Evolutionary conservation across 2,888 invertebrate genomes (phyloP).

Genomic region (Hymenopus coronatus): DNA sequence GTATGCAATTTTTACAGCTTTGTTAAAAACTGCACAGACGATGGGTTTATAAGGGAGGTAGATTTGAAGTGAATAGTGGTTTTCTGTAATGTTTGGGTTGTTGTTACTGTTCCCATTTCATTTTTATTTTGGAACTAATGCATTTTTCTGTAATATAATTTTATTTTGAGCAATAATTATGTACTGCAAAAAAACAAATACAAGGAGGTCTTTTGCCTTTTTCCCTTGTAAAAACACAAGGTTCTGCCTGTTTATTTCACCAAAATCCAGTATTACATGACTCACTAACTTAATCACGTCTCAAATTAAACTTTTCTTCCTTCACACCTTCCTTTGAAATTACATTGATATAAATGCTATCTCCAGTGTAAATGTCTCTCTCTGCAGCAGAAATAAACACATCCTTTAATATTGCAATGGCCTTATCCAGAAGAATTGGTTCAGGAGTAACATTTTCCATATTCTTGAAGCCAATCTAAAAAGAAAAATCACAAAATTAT

Average conservation of each 20-base stretch:
- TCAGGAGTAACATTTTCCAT: constrained; percentile 66
- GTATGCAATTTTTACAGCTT: not conserved
- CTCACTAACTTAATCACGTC: constrained; percentile 70
- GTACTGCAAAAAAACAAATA: not conserved
- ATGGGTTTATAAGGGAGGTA: not conserved
- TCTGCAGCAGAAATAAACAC: constrained; percentile 97
- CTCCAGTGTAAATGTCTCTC: constrained; percentile 96
- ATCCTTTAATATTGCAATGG: constrained; percentile 84
- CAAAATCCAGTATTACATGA: not conserved
- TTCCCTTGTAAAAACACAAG: no score
- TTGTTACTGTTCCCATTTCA: not conserved
- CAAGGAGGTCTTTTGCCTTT: not conserved
- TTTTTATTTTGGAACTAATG: not conserved
- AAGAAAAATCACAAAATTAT: constrained; percentile 25
- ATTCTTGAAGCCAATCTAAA: constrained; percentile 81
- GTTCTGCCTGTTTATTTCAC: not conserved
- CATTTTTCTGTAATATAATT: not conserved
- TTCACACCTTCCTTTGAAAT: constrained; percentile 83
- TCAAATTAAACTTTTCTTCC: constrained; percentile 68
- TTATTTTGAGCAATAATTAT: not conserved
- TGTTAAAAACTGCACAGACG: not conserved
- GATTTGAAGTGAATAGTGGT: not conserved
- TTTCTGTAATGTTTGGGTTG: not conserved
- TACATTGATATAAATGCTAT: constrained; percentile 79
- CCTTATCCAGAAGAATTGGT: constrained; percentile 74